A percentile compares a stretch with the other conserved stretches of the same genome.
phyloP scores from a whole-genome alignment of 1,140 invertebrate genomes.

The Planococcus citri region DNA sequence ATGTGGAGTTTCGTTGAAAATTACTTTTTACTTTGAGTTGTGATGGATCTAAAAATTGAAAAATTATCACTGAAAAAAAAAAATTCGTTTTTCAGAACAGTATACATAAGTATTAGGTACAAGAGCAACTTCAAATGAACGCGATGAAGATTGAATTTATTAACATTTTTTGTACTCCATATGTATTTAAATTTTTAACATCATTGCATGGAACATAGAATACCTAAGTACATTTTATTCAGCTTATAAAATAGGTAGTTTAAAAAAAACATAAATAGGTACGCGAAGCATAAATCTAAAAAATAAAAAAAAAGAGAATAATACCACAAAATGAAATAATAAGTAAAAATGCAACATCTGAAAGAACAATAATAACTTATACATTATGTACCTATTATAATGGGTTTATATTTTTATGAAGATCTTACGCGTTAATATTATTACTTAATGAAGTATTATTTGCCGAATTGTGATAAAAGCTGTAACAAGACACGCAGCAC shows the following conservation, averaged over 20 bases:
- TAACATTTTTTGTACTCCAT: too few species aligned
- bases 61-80: too few species aligned
- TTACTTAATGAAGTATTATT: background rate
- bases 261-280: background rate
- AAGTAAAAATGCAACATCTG: background rate
- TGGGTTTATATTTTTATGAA: background rate
- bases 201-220: background rate
- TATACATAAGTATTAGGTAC: too few species aligned
- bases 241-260: background rate
- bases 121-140: too few species aligned
- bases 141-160: too few species aligned
- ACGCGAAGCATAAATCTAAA: background rate
- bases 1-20: too few species aligned
- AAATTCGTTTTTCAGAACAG: too few species aligned
- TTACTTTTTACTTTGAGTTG: too few species aligned
- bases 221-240: background rate
- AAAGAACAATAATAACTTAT: background rate
- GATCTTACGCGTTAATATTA: background rate
- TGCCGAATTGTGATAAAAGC: background rate
- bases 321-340: background rate
- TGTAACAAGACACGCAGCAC: conserved; percentile 56
- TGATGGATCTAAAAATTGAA: too few species aligned
- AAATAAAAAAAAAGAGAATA: too few species aligned
- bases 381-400: too few species aligned
- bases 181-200: too few species aligned